Conservation (phyloP, 2,113 vertebrate genomes). For the Channa argus region DNA sequence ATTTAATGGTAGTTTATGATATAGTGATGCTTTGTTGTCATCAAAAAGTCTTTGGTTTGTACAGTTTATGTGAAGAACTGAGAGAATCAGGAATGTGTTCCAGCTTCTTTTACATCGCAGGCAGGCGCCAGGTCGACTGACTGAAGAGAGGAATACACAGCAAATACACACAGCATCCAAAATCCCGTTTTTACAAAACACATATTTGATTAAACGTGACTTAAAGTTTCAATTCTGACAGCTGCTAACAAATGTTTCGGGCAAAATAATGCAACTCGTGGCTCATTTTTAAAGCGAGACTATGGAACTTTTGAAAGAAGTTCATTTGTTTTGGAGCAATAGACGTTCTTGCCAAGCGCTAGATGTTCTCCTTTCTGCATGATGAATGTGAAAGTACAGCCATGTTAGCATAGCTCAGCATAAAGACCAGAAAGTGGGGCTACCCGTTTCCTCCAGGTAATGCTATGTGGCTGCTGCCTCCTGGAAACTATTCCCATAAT, state of each 20-base stretch:
- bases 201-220: conserved; percentile 23
- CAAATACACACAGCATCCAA: conserved; percentile 1
- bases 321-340: not conserved
- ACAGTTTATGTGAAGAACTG: conserved; percentile 47
- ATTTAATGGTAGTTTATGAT: conserved; percentile 31
- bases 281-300: conserved; percentile 44
- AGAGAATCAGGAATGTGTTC: conserved; percentile 16
- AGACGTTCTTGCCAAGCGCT: not conserved
- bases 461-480: no score
- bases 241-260: conserved; percentile 29
- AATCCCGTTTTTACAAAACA: conserved; percentile 13
- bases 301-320: conserved; percentile 29
- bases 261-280: conserved; percentile 41
- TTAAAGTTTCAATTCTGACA: conserved; percentile 20
- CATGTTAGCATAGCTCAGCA: not conserved
- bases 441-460: no score
- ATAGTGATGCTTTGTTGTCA: conserved; percentile 46
- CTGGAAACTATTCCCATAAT: no score
- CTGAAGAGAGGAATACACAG: conserved; percentile 8
- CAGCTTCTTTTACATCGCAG: conserved; percentile 29
- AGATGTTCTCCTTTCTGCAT: not conserved
- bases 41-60: conserved; percentile 79
- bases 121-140: conserved; percentile 32
- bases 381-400: conserved; percentile 4
- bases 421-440: no score